phyloP scores from a whole-genome alignment of 2,113 vertebrate species.

The Ptyas mucosa region DNA sequence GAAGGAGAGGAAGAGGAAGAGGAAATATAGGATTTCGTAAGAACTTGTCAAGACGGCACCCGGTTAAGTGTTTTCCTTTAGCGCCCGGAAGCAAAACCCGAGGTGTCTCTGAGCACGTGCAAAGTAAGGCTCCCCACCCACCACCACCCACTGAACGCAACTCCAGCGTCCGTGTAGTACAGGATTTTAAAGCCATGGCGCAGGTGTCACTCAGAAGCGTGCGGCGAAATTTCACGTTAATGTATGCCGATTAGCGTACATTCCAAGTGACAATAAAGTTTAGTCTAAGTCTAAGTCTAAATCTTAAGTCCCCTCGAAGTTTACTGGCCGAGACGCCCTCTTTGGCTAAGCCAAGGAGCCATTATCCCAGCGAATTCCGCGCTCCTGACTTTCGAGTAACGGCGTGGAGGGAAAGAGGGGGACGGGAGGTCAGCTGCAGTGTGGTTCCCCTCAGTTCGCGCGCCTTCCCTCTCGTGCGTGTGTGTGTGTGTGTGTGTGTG shows the following conservation, averaged over 20 bases:
- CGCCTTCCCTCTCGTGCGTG: neutral
- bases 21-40: neutral
- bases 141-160: neutral
- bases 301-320: neutral
- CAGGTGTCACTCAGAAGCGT: too few relatives aligned
- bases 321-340: neutral
- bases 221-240: too few relatives aligned
- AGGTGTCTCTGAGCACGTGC: neutral
- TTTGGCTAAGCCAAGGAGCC: neutral
- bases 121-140: neutral
- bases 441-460: neutral
- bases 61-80: neutral
- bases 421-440: accelerated
- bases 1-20: too few relatives aligned
- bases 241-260: too few relatives aligned
- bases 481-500: too few relatives aligned
- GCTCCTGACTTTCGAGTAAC: neutral
- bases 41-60: neutral
- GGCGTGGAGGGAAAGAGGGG: too few relatives aligned
- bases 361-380: neutral
- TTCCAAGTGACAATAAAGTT: too few relatives aligned
- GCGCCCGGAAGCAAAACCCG: neutral
- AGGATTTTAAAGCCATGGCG: too few relatives aligned
- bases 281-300: too few relatives aligned
- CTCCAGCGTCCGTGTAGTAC: accelerated